These are phyloP conservation scores for Conopomorpha cramerella DNA, from an alignment of 1,140 invertebrate species.

Conservation along the genomic window DNA sequence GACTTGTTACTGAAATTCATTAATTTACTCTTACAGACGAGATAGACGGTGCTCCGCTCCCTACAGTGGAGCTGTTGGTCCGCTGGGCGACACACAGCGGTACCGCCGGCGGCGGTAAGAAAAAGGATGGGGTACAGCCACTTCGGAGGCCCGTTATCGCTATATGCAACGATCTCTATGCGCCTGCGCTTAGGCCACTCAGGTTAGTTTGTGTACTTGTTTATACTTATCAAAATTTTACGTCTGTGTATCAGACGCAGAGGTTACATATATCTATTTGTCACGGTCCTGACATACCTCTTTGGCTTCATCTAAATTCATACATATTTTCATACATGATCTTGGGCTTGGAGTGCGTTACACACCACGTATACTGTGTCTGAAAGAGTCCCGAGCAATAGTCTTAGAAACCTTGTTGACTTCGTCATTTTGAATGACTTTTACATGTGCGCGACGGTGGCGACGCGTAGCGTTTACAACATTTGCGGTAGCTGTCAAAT, in stretches of 20 bases:
- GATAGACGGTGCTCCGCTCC: conserved; percentile 89
- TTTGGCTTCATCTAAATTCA: too few relatives aligned
- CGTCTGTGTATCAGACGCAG: too few relatives aligned
- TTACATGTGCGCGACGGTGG: too few relatives aligned
- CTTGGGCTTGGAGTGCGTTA: too few relatives aligned
- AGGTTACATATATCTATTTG: too few relatives aligned
- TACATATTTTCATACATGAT: too few relatives aligned
- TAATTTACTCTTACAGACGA: conserved; percentile 70
- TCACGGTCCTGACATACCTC: background rate
- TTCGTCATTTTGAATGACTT: too few relatives aligned
- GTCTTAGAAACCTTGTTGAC: too few relatives aligned
- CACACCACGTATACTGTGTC: too few relatives aligned
- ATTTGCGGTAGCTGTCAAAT: too few relatives aligned
- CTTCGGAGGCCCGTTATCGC: conserved; percentile 88
- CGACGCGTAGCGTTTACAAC: too few relatives aligned
- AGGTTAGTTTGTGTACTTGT: conserved; percentile 20
- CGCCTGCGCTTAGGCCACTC: conserved; percentile 77
- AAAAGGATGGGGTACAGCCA: conserved; percentile 60
- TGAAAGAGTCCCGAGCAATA: too few relatives aligned
- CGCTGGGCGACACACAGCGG: conserved; percentile 77
- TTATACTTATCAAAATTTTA: background rate
- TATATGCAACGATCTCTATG: conserved; percentile 95
- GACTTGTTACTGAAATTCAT: background rate
- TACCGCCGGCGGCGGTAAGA: conserved; percentile 65
- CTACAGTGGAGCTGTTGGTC: conserved; percentile 86